phyloP scores from a whole-genome alignment of 2,113 vertebrate genomes.

The Excalfactoria chinensis region DNA sequence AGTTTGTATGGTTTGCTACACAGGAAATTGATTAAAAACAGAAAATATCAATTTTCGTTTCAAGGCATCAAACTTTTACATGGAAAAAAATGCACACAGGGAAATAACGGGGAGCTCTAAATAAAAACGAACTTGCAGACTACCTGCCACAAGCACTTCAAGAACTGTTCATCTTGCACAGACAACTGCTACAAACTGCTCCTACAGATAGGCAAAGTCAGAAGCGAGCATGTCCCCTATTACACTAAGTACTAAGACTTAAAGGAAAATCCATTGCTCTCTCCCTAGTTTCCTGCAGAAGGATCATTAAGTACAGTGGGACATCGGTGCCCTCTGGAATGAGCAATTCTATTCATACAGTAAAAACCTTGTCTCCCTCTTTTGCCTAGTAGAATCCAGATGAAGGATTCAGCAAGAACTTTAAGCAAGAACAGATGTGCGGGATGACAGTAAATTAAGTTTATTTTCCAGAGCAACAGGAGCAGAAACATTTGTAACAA shows the following conservation, averaged over 20 bases:
- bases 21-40: not conserved
- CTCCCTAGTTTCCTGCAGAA: not conserved
- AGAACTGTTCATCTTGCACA: not conserved
- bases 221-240: not conserved
- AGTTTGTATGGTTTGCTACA: not conserved
- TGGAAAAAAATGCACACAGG: not conserved
- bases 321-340: not conserved
- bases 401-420: slow-evolving; percentile 34
- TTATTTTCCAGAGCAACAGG: not conserved
- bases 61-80: not conserved
- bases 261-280: not conserved
- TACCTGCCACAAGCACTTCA: not conserved
- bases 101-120: not conserved
- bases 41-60: not conserved
- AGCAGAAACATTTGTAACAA: not conserved
- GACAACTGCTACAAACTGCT: not conserved
- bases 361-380: slow-evolving; percentile 8
- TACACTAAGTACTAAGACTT: not conserved
- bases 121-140: not conserved
- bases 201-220: not conserved
- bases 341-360: slow-evolving; percentile 11
- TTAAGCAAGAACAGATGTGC: slow-evolving; percentile 59
- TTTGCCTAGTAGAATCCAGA: slow-evolving; percentile 41
- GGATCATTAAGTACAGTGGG: not conserved
- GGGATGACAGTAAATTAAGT: not conserved